Percentiles rank a stretch among this genome's conserved stretches.
phyloP scores from a whole-genome alignment of 2,113 vertebrate species.

The Nerophis lumbriciformis region DNA sequence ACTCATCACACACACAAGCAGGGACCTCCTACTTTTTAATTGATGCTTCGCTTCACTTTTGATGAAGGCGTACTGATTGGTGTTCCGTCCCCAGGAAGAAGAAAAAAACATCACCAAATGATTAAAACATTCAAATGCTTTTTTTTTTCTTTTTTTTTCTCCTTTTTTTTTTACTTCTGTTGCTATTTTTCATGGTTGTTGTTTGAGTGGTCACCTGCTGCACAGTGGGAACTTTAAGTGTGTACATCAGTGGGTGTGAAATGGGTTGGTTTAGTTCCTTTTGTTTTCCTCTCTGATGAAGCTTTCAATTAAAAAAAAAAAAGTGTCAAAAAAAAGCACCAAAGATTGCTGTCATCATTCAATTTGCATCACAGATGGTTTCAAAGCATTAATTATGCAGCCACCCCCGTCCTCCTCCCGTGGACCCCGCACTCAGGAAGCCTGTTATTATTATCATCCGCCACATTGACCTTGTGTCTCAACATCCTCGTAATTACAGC shows the following conservation, averaged over 20 bases:
- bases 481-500: slow-evolving; percentile 59
- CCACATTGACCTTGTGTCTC: slow-evolving; percentile 52
- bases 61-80: slow-evolving; percentile 61
- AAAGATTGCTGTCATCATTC: slow-evolving; percentile 30
- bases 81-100: slow-evolving; percentile 45
- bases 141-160: slow-evolving; percentile 15
- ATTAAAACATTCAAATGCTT: too few species aligned
- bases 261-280: slow-evolving; percentile 78
- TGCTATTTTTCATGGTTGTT: slow-evolving; percentile 55
- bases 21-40: slow-evolving; percentile 58
- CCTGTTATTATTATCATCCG: slow-evolving; percentile 43
- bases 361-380: slow-evolving; percentile 26
- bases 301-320: slow-evolving; percentile 92
- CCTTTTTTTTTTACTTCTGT: slow-evolving; percentile 63
- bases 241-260: slow-evolving; percentile 97
- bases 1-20: slow-evolving; percentile 43
- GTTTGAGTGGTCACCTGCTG: slow-evolving; percentile 55
- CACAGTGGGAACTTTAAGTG: slow-evolving; percentile 63
- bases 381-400: slow-evolving; percentile 38
- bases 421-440: slow-evolving; percentile 38
- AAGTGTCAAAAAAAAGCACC: slow-evolving; percentile 58
- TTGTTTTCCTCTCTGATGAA: slow-evolving; percentile 86
- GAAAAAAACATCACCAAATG: slow-evolving; percentile 56
- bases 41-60: slow-evolving; percentile 63
- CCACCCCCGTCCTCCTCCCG: slow-evolving; percentile 1